Conservation (phyloP, 2,113 vertebrate species). For the Zosterops japonicus region DNA sequence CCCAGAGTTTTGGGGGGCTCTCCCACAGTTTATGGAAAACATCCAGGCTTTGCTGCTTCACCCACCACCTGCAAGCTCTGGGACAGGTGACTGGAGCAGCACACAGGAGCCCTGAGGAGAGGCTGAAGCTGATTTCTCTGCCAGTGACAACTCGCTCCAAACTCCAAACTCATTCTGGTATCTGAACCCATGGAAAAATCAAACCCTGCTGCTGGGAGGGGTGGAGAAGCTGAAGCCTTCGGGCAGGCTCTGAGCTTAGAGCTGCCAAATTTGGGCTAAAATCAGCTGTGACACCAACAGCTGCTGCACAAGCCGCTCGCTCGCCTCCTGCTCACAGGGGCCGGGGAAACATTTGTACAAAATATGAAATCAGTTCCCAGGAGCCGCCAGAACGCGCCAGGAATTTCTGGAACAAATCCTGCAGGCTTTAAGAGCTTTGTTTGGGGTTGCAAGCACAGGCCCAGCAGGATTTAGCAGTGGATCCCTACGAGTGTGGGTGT, state of each 20-base stretch:
- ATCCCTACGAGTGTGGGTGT: accelerated
- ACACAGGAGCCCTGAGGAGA: accelerated
- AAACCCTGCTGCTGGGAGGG: not conserved
- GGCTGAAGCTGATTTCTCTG: not conserved
- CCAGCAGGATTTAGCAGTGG: accelerated
- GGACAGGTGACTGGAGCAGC: not conserved
- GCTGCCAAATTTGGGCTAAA: not conserved
- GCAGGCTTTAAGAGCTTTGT: not conserved
- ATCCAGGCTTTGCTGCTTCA: not conserved
- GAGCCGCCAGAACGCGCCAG: not conserved
- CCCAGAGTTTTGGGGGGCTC: accelerated
- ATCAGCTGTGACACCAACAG: not conserved
- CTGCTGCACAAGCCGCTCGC: not conserved
- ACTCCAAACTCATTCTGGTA: not conserved
- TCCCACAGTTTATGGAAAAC: not conserved
- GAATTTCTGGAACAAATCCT: not conserved
- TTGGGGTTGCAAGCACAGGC: not conserved
- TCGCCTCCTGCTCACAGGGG: not conserved
- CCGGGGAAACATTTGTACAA: not conserved
- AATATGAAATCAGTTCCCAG: not conserved
- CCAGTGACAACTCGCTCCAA: not conserved
- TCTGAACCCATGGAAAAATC: not conserved
- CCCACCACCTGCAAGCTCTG: not conserved
- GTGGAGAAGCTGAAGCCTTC: not conserved
- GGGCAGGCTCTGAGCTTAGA: not conserved